Conservation (phyloP, 2,797 vertebrate genomes). For the Pangasius mekongensis region DNA sequence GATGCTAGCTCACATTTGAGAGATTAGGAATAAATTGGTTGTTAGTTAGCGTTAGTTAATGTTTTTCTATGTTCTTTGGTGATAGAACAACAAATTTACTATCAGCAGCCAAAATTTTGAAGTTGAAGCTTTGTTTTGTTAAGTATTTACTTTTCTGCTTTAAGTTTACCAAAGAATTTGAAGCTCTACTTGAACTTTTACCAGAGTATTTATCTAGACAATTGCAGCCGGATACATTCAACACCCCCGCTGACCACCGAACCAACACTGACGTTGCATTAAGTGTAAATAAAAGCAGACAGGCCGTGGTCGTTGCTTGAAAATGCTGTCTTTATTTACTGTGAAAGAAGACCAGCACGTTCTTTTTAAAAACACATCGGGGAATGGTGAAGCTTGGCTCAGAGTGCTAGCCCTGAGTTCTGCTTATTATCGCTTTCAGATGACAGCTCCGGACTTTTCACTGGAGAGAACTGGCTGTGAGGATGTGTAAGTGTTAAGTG, state of each 20-base stretch:
- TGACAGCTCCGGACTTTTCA: slow-evolving; percentile 12
- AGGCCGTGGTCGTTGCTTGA: not conserved
- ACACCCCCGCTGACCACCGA: not conserved
- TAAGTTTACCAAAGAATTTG: not conserved
- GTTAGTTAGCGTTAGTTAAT: not conserved
- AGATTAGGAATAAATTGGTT: not conserved
- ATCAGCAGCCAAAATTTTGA: not conserved
- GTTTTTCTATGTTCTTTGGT: too few relatives aligned
- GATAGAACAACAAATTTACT: not conserved
- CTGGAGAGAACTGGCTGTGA: not conserved
- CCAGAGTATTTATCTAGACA: not conserved
- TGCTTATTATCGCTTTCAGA: slow-evolving; percentile 25
- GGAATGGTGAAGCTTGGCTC: slow-evolving; percentile 4
- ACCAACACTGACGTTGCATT: not conserved
- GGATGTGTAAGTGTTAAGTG: not conserved
- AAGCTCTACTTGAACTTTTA: not conserved
- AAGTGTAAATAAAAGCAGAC: slow-evolving; percentile 4
- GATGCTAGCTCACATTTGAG: not conserved
- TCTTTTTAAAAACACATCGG: not conserved
- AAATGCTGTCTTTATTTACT: slow-evolving; percentile 24
- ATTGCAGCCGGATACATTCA: not conserved
- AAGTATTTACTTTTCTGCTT: not conserved
- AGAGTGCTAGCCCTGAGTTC: not conserved
- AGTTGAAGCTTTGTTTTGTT: not conserved
- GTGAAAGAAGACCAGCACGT: slow-evolving; percentile 13